Evolutionary conservation across 92 coral and sea anemone genomes (phyloP).

Genomic region (Epizoanthus stellaris): DNA sequence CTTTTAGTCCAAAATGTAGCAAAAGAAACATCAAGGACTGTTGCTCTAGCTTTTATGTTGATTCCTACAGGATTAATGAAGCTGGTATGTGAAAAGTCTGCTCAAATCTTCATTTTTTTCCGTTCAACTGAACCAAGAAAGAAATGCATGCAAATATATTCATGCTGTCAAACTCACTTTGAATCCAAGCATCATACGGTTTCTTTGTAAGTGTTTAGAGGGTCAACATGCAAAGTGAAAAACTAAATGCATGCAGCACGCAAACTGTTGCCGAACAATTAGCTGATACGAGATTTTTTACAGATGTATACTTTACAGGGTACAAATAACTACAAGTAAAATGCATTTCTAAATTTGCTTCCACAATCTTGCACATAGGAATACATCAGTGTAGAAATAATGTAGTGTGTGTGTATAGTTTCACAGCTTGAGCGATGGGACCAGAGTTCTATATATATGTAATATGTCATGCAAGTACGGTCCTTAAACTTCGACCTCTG

Average conservation of each 20-base stretch:
- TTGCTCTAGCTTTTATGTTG: not conserved
- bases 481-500: constrained; percentile 3
- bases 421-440: constrained; percentile 3
- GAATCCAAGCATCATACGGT: not conserved
- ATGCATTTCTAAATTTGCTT: not conserved
- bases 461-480: not conserved
- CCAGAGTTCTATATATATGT: not conserved
- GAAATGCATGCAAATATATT: constrained; percentile 6
- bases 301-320: not conserved
- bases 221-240: not conserved
- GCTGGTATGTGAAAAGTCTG: not conserved
- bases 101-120: not conserved
- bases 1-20: too few species aligned
- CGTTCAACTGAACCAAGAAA: not conserved
- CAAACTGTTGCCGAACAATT: not conserved
- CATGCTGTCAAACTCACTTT: constrained; percentile 19
- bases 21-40: not conserved
- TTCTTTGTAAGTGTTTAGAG: not conserved
- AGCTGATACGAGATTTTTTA: not conserved
- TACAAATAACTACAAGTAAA: not conserved
- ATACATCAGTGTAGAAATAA: not conserved
- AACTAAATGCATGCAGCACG: not conserved
- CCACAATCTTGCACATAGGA: not conserved
- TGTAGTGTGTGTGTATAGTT: not conserved
- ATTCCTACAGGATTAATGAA: not conserved